Conservation (phyloP, 2,113 vertebrate genomes). For the Peucedramus taeniatus region DNA sequence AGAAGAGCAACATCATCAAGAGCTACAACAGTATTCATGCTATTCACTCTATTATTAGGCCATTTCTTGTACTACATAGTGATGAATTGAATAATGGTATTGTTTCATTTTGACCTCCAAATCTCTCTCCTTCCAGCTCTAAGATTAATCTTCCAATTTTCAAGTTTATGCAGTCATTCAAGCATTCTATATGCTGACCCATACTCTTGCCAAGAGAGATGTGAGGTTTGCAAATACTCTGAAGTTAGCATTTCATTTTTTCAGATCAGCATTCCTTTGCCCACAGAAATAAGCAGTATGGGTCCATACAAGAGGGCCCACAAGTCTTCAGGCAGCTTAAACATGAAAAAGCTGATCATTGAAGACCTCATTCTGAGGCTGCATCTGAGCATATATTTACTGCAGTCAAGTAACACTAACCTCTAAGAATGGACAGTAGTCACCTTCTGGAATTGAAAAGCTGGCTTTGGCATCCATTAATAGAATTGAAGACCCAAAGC, state of each 20-base stretch:
- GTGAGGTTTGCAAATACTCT: neutral
- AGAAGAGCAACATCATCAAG: neutral
- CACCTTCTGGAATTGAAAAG: neutral
- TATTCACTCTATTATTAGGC: neutral
- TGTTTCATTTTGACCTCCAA: conserved; percentile 3
- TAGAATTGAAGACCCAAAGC: neutral
- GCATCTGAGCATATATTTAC: neutral
- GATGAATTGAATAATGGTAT: neutral
- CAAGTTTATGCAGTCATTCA: neutral
- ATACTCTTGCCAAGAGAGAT: neutral
- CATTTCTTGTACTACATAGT: neutral
- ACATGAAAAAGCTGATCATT: neutral
- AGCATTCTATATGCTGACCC: neutral
- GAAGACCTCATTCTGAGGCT: neutral
- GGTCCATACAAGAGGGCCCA: neutral
- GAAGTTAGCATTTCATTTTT: neutral
- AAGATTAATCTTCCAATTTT: conserved; percentile 5
- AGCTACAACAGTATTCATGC: neutral
- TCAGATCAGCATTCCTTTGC: neutral
- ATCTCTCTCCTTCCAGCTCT: neutral
- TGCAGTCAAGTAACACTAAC: neutral
- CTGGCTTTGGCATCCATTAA: neutral
- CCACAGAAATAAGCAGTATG: neutral
- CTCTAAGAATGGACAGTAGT: neutral
- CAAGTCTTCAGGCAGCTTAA: neutral